phyloP scores from a whole-genome alignment of 2,888 invertebrate genomes.

The Drosophila austrosaltans region DNA sequence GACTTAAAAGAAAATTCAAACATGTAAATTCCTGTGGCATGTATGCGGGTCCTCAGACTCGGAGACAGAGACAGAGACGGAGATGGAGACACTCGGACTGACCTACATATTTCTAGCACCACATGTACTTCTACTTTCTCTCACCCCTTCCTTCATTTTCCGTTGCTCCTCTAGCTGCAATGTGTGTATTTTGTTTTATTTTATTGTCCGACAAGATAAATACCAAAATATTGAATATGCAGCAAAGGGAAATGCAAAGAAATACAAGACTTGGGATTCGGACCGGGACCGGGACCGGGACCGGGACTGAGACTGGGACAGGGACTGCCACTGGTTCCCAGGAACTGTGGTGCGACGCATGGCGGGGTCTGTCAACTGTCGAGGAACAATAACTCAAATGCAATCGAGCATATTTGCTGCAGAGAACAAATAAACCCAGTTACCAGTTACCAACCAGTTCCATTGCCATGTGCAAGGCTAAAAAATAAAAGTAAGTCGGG shows the following conservation, averaged over 20 bases:
- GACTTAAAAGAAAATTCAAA: constrained; percentile 54
- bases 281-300: constrained; percentile 9
- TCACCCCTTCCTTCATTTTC: background rate
- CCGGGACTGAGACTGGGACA: background rate
- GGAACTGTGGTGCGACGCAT: constrained; percentile 13
- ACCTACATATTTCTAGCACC: constrained; percentile 10
- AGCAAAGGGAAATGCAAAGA: constrained; percentile 15
- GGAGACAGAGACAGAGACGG: background rate
- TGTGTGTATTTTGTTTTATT: constrained; percentile 74
- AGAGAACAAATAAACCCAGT: constrained; percentile 63
- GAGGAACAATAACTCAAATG: constrained; percentile 76
- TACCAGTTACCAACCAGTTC: constrained; percentile 36
- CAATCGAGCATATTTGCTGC: constrained; percentile 75
- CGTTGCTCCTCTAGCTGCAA: background rate
- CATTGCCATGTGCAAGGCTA: background rate
- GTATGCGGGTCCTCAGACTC: constrained; percentile 16
- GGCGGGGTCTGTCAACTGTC: constrained; percentile 48
- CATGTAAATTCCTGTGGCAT: constrained; percentile 69
- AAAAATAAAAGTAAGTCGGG: constrained; percentile 10
- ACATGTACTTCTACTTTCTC: constrained; percentile 3
- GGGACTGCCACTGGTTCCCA: constrained; percentile 15
- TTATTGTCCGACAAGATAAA: constrained; percentile 80
- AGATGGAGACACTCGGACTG: constrained; percentile 3
- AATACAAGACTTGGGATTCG: constrained; percentile 34
- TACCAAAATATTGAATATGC: constrained; percentile 77